Evolutionary conservation across 2,888 invertebrate genomes (phyloP).

Genomic region (Sipha maydis): DNA sequence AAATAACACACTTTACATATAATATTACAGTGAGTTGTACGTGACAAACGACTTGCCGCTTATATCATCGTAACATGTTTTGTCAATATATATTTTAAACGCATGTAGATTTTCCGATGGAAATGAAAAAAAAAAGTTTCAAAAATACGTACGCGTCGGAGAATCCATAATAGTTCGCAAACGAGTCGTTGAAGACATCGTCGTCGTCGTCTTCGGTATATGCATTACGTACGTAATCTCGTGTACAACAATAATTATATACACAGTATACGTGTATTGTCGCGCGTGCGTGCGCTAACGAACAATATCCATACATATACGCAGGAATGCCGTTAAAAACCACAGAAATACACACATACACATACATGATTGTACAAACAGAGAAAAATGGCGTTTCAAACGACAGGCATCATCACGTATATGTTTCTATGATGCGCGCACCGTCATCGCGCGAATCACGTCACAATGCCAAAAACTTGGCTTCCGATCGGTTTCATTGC

Average conservation of each 20-base stretch:
- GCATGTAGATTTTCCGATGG: neutral
- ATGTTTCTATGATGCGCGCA: neutral
- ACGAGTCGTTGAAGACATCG: neutral
- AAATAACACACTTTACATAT: too few species aligned
- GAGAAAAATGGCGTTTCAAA: conserved; percentile 38
- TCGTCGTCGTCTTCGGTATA: neutral
- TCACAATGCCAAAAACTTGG: conserved; percentile 53
- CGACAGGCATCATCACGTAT: neutral
- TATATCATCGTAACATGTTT: too few species aligned
- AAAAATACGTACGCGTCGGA: neutral
- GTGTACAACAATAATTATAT: neutral
- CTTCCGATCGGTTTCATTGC: conserved; percentile 40
- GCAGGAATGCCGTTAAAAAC: conserved; percentile 52
- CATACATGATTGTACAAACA: conserved; percentile 42
- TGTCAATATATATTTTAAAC: neutral
- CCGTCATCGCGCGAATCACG: neutral
- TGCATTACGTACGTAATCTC: neutral
- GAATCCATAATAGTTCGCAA: neutral
- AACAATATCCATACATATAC: neutral
- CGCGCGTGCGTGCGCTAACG: neutral
- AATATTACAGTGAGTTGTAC: neutral
- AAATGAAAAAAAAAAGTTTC: neutral
- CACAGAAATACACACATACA: neutral
- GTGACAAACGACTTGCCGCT: neutral
- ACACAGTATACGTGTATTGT: neutral